Percentiles rank a stretch among this genome's conserved stretches.
These are phyloP conservation scores for Pristionchus japonicus DNA, from an alignment of 2,888 invertebrate species.

Conservation along the genomic window DNA sequence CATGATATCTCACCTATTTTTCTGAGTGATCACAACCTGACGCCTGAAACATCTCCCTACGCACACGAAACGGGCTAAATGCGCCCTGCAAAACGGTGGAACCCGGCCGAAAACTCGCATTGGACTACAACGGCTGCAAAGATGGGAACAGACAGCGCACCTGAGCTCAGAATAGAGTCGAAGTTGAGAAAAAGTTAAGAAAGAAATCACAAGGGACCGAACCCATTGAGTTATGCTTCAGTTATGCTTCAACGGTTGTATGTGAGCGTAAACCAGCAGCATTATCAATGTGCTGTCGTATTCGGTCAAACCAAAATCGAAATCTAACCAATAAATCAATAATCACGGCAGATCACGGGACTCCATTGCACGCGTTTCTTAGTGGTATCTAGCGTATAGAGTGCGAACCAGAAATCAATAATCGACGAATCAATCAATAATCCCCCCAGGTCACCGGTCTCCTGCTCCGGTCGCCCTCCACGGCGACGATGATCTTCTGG, in stretches of 20 bases:
- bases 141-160: neutral
- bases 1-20: neutral
- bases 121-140: neutral
- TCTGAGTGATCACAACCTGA: neutral
- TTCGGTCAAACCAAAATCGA: no score
- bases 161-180: neutral
- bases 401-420: neutral
- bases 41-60: neutral
- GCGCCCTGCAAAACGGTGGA: neutral
- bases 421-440: no score
- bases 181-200: no score
- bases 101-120: neutral
- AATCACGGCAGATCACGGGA: no score
- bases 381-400: no score
- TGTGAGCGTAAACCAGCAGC: no score
- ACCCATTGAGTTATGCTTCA: no score
- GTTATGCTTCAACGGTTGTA: no score
- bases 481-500: constrained; percentile 77
- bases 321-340: no score
- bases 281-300: no score
- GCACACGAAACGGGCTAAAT: neutral
- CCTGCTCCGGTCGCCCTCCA: constrained; percentile 77
- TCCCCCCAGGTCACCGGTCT: constrained; percentile 76
- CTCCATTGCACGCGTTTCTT: no score
- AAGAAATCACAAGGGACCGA: no score